Evolutionary conservation across 2,113 vertebrate species (phyloP).

Genomic region (Gnathonemus echidnorhynchus): DNA sequence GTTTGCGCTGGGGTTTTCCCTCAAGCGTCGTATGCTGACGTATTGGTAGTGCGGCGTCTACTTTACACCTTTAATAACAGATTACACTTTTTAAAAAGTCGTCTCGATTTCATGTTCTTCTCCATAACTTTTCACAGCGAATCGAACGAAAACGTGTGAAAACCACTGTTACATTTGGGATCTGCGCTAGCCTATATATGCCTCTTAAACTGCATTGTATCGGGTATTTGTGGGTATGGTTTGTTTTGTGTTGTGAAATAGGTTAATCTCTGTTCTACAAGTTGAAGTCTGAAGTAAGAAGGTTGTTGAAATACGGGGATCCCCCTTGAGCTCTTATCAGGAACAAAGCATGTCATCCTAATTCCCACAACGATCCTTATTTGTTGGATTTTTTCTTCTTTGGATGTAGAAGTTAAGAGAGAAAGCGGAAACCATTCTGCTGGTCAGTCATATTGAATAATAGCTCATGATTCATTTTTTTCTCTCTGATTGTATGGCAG

Average conservation of each 20-base stretch:
- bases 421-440: not conserved
- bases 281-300: slow-evolving; percentile 19
- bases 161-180: not conserved
- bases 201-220: not conserved
- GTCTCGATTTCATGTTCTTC: not conserved
- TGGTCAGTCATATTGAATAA: slow-evolving; percentile 1
- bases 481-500: not conserved
- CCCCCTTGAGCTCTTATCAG: slow-evolving; percentile 31
- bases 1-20: slow-evolving; percentile 8
- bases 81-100: not conserved
- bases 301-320: slow-evolving; percentile 31
- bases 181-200: not conserved
- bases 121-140: not conserved
- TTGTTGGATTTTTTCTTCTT: slow-evolving; percentile 12
- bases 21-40: not conserved
- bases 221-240: not conserved
- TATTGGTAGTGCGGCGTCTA: not conserved
- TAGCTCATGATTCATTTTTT: not conserved
- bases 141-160: not conserved
- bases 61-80: not conserved
- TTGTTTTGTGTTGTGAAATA: not conserved
- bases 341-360: slow-evolving; percentile 20
- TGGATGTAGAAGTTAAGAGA: not conserved
- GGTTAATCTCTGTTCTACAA: not conserved
- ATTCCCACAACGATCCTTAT: not conserved